phyloP scores from a whole-genome alignment of 1,140 invertebrate genomes.

The Drosophila hydei region DNA sequence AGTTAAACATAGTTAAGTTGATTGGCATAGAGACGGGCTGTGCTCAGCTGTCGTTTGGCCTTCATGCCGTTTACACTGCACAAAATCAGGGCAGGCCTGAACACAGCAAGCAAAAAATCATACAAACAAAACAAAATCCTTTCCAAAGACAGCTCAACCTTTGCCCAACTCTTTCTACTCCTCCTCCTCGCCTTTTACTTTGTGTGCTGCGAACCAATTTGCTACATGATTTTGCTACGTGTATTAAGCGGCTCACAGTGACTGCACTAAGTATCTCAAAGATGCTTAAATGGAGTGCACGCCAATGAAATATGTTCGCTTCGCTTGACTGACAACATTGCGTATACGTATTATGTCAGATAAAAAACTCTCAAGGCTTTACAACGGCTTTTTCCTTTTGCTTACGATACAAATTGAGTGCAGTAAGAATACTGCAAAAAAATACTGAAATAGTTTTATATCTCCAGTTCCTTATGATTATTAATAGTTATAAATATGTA shows the following conservation, averaged over 20 bases:
- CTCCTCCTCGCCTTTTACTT: neutral
- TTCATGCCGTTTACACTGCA: slow-evolving; percentile 22
- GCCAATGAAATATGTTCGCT: slow-evolving; percentile 16
- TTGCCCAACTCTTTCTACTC: no score
- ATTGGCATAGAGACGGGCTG: slow-evolving; percentile 36
- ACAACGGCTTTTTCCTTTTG: no score
- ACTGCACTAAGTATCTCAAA: slow-evolving; percentile 35
- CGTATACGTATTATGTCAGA: slow-evolving; percentile 17
- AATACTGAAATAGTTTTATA: no score
- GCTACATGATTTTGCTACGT: neutral
- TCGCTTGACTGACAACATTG: neutral
- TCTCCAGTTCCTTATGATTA: no score
- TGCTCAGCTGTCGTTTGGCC: slow-evolving; percentile 25
- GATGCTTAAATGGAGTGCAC: slow-evolving; percentile 30
- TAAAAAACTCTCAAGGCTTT: neutral
- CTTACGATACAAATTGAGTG: no score
- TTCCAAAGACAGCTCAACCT: neutral
- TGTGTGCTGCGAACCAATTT: neutral
- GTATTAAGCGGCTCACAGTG: slow-evolving; percentile 32
- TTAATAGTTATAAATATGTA: no score
- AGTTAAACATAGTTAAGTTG: slow-evolving; percentile 49
- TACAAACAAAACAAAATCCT: neutral
- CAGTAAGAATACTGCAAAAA: no score
- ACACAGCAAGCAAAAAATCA: neutral
- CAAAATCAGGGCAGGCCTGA: neutral